Conservation (phyloP, 2,888 invertebrate genomes). For the Pseudococcus longispinus region DNA sequence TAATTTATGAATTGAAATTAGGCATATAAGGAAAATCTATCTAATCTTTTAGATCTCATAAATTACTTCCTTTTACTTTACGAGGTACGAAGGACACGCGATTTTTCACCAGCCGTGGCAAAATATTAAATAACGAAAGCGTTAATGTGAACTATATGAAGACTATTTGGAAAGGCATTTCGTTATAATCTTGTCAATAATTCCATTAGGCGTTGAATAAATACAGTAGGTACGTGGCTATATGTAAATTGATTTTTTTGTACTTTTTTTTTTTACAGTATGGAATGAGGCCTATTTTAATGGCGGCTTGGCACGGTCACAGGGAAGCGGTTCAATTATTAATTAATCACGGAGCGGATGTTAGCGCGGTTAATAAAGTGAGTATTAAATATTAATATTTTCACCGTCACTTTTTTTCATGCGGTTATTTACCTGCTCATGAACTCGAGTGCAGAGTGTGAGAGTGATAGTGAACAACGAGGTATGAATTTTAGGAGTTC, state of each 20-base stretch:
- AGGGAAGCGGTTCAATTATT: conserved; percentile 74
- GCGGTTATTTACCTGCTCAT: background rate
- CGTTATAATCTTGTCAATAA: conserved; percentile 13
- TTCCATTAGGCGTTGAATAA: background rate
- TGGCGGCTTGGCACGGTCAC: conserved; percentile 79
- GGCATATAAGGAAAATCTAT: background rate
- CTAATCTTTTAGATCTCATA: background rate
- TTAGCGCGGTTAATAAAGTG: conserved; percentile 76
- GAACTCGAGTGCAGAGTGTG: too few species aligned
- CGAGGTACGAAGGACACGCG: background rate
- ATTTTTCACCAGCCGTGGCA: background rate
- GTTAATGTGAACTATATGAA: background rate
- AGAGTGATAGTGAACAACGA: too few species aligned
- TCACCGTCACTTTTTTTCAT: background rate
- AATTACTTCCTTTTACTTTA: background rate
- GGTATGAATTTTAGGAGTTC: too few species aligned
- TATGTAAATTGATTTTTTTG: conserved; percentile 8
- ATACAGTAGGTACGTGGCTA: background rate
- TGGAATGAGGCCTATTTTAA: conserved; percentile 76
- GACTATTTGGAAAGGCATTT: background rate
- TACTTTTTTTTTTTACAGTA: conserved; percentile 66
- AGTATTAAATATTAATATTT: conserved; percentile 57
- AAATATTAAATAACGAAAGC: background rate
- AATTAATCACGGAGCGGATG: conserved; percentile 73
- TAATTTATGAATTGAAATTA: background rate